These are phyloP conservation scores for Labroides dimidiatus DNA, from an alignment of 2,797 vertebrate species.

Conservation along the genomic window DNA sequence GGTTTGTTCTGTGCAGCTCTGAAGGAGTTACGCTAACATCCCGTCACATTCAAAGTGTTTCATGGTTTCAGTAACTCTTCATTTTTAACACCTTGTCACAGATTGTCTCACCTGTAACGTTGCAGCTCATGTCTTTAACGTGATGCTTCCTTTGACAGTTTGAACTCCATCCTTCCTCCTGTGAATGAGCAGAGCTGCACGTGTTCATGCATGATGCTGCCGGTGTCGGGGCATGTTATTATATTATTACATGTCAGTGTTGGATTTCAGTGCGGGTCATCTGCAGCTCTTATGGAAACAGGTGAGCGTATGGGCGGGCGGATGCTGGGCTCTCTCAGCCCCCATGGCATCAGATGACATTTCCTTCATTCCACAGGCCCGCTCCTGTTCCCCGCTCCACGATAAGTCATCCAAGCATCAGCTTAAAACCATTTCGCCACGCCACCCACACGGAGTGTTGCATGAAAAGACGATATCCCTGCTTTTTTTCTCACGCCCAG, in stretches of 20 bases:
- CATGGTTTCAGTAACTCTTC: too few species aligned
- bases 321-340: constrained; percentile 70
- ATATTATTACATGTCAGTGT: constrained; percentile 40
- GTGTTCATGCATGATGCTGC: constrained; percentile 5
- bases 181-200: background rate
- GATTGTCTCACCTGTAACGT: too few species aligned
- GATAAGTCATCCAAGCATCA: constrained; percentile 68
- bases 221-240: constrained; percentile 4
- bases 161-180: too few species aligned
- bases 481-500: constrained; percentile 65
- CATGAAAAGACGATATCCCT: constrained; percentile 66
- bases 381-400: constrained; percentile 70
- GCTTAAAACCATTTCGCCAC: constrained; percentile 62
- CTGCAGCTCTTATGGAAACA: constrained; percentile 48
- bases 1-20: too few species aligned
- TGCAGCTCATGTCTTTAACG: too few species aligned
- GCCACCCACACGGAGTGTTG: constrained; percentile 70
- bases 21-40: too few species aligned
- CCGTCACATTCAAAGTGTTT: too few species aligned
- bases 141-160: too few species aligned
- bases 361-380: constrained; percentile 74
- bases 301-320: constrained; percentile 71
- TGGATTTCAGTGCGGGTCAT: constrained; percentile 52
- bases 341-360: constrained; percentile 77
- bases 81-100: too few species aligned